Base-by-base conservation (phyloP, 1,140 invertebrate genomes). In the Sinella curviseta region DNA sequence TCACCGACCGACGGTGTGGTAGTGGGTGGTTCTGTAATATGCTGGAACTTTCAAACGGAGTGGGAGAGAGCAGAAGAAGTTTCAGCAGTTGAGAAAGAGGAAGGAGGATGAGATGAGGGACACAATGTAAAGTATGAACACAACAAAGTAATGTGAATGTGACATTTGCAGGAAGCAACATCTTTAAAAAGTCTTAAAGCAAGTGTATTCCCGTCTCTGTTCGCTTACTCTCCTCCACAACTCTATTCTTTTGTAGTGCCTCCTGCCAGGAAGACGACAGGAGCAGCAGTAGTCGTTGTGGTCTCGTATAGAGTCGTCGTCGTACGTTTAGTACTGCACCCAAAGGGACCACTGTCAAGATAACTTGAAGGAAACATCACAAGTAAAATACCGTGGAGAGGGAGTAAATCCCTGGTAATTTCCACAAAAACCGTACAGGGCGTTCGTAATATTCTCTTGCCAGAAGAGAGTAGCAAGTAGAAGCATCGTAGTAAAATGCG, bases 311-410 rank as follows among this genome's bases (percentile, higher is more conserved):
- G 8, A 48, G 8, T 8, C 8, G 39, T 65, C 16, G 57, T 26
- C 4, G 8, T 65, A 26, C 57, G 4, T 65, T 26, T 70, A 30
- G 28, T 70, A 70, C 28, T 70, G 65, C 31, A 70, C 65, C 57
- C 65, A 70, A 70, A 14, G 65, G 65, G 65, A 33, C 65, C 65
- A 70, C 26, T 70, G 65, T 70, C 65, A 70, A 70, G 65, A 70
- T 70, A 70, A 70, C 26, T 8, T 70, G 65, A 70, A 30, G 65
- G 65, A 70, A 70, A 70, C 65, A 70, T 70, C 65, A 70, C 65
- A 70, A 30, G 65, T 70, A 70, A 70, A 70, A 70, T 70, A 33
- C 28, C 65, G 65, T 33, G 30, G 65, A 70, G 65, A 33, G 26
- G 24, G 26, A 70, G n/a, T 70, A 33, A 70, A 70, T 70, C 65